Evolutionary conservation across 2,113 vertebrate species (phyloP), one percentile per base, ranked within the genome.

Genomic region (Sinocyclocheilus rhinocerous): DNA sequence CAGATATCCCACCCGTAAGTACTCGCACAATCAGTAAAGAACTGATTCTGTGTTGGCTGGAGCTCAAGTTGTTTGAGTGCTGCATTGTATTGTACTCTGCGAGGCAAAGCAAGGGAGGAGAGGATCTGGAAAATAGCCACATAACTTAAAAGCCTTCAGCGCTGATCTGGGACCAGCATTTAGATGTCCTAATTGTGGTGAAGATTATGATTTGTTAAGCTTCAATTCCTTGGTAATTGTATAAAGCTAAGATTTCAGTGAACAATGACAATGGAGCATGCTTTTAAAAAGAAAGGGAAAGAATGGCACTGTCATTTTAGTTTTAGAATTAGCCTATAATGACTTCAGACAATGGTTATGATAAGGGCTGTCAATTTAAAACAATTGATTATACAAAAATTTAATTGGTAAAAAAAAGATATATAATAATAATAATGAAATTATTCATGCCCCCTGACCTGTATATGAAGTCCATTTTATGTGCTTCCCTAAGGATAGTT

Each of bases 11-110:
- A 33, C n/a, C 26, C 15, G 1, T 77, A 55, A 55, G 26, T n/a
- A 70, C 26, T 67, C 26, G 24, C 42, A 67, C 78, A 63, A 26
- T 45, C 78, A 15, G 55, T 77, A 52, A 52, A 77, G 76, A 55
- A 55, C 76, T 77, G 16, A 29, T 55, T 55, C 24, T 77, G 48
- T 77, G 4, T 55, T 77, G 42, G 73, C 73, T 73, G 42, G 42
- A 76, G 72, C 72, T 76, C 72, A 78, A 39, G 29, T 39, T 79
- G 77, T 79, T 79, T 79, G 33, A 79, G 55, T 20, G 59, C 79
- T 48, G 79, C 59, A 65, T 65, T 81, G 59, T 48, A 45, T 42
- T 48, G 59, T 65, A 65, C 59, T 26, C 4, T 63, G 20, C 39
- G 8, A 82, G 5, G 15, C 26, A 52, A 22, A 12, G 20, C 22